Evolutionary conservation across 2,888 invertebrate genomes (phyloP), one percentile per base, ranked within the genome.

Genomic region (Caenorhabditis wallacei): DNA sequence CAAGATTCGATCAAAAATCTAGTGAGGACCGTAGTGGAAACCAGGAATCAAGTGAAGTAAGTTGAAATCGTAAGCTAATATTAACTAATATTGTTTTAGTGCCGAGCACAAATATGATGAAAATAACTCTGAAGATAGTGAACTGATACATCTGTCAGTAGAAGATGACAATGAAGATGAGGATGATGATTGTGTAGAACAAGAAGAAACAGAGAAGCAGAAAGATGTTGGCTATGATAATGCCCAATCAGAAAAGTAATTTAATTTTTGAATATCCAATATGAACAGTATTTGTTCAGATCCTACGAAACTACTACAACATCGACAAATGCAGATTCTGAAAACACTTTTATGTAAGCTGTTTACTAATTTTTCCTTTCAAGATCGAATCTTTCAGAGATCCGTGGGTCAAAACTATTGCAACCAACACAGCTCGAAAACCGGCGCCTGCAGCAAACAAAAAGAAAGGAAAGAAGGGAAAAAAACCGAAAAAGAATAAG

Each of bases 391-490:
- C 4, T 30, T 30, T 30, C 3, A 30, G 30, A 30, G 30, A 30
- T n/a, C 46, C 18, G 24, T 20, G 8, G 53, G 22, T 24, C 1
- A 30, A 30, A 30, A 30, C 3, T 8, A 30, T 3, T 30, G 3
- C 30, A 3, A 18, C 53, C 2, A 53, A 24, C 3, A 53, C 22
- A 22, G 8, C 11, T 2, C 48, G 20, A 48, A 18, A n/a, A 48
- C n/a, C n/a, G n/a, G 46, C 18, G 2, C n/a, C 46, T 18, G 22
- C n/a, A n/a, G 11, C 13, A 22, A 24, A 43, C 11, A 43, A 53
- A 10, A 76, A 66, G 26, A 61, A 59, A 22, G 18, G 30, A 7
- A 61, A 53, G 16, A 75, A 57, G 20, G 37, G 40, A 22, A 76
- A 76, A 13, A 75, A 75, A 37, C 43, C 35, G 11, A 46, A 46